Conservation (phyloP, 2,888 invertebrate genomes). For the Tinea semifulvella region DNA sequence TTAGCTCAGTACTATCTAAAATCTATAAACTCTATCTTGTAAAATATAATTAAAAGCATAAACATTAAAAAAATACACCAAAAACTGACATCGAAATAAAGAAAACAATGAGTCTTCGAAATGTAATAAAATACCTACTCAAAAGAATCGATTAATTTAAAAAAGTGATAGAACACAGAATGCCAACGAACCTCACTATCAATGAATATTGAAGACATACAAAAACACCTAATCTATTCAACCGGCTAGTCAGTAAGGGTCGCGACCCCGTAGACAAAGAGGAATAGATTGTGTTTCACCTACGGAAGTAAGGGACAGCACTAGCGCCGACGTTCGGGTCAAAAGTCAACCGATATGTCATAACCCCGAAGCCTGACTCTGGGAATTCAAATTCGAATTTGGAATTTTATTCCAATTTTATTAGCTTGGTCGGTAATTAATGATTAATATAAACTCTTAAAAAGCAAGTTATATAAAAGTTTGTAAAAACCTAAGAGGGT, state of each 20-base stretch:
- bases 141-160: constrained; percentile 4
- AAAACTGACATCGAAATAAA: too few species aligned
- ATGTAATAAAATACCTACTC: too few species aligned
- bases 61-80: neutral
- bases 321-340: constrained; percentile 47
- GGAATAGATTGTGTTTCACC: constrained; percentile 30
- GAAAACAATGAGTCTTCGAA: too few species aligned
- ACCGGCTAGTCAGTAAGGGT: constrained; percentile 58
- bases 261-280: constrained; percentile 51
- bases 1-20: too few species aligned
- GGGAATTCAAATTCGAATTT: constrained; percentile 24
- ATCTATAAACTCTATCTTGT: too few species aligned
- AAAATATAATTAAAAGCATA: neutral
- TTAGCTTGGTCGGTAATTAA: too few species aligned
- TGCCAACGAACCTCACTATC: constrained; percentile 55
- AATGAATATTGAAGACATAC: constrained; percentile 61
- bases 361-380: constrained; percentile 53
- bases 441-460: too few species aligned
- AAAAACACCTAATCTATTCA: constrained; percentile 67
- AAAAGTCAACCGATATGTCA: constrained; percentile 64
- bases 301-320: constrained; percentile 40
- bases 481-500: too few species aligned
- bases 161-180: constrained; percentile 22
- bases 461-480: too few species aligned
- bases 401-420: too few species aligned